These are phyloP conservation scores for Ommatoiulus sabulosus DNA, from an alignment of 2,888 invertebrate genomes.

Conservation along the genomic window DNA sequence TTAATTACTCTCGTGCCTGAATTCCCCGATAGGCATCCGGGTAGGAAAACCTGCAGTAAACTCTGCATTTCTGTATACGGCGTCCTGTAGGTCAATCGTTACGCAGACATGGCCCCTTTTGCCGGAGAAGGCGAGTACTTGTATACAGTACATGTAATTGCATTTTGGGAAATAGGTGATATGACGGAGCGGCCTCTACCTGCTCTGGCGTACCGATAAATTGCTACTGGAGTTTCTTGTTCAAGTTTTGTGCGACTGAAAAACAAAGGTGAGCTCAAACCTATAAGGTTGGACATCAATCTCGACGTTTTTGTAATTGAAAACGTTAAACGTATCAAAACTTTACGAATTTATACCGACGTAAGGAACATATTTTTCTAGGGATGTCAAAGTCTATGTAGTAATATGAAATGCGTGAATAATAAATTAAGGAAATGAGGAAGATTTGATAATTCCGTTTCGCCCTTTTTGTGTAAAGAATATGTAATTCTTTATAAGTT, in stretches of 20 bases:
- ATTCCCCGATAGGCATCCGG: conserved; percentile 5
- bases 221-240: too few relatives aligned
- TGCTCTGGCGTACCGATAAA: not conserved
- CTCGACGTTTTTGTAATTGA: too few relatives aligned
- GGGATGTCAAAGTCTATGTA: too few relatives aligned
- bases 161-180: not conserved
- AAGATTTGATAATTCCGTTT: not conserved
- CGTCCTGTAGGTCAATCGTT: not conserved
- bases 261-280: too few relatives aligned
- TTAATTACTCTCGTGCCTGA: conserved; percentile 17
- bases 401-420: too few relatives aligned
- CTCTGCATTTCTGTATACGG: not conserved
- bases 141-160: not conserved
- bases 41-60: not conserved
- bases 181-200: not conserved
- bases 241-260: too few relatives aligned
- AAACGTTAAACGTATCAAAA: too few relatives aligned
- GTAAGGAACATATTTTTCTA: too few relatives aligned
- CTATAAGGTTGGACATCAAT: too few relatives aligned
- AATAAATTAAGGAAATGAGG: too few relatives aligned
- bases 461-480: not conserved
- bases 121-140: not conserved
- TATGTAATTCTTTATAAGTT: not conserved
- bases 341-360: too few relatives aligned
- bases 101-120: not conserved